These are phyloP conservation scores for Heliconius melpomene DNA, from an alignment of 1,140 invertebrate genomes.

Conservation along the genomic window DNA sequence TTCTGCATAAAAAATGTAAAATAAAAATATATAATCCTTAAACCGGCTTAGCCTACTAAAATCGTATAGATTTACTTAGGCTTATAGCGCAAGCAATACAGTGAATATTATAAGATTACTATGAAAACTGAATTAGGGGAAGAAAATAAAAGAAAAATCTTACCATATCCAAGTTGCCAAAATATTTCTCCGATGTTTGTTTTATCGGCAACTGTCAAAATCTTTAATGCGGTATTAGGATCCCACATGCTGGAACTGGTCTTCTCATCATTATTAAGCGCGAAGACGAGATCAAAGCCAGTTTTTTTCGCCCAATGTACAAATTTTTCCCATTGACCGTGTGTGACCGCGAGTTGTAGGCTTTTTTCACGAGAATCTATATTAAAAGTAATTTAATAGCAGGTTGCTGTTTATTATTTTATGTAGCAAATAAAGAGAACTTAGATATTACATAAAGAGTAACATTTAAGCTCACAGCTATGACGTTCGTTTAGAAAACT, in stretches of 20 bases:
- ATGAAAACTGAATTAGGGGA: no score
- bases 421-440: no score
- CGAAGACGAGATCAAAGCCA: slow-evolving; percentile 41
- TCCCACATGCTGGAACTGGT: slow-evolving; percentile 76
- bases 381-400: background rate
- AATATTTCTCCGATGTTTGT: slow-evolving; percentile 79
- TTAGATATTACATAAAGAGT: no score
- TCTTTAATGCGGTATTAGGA: slow-evolving; percentile 76
- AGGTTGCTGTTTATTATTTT: no score
- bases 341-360: slow-evolving; percentile 12
- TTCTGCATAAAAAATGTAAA: slow-evolving; percentile 56
- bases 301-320: slow-evolving; percentile 38
- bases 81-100: no score
- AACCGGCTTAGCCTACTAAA: background rate
- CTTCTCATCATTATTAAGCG: slow-evolving; percentile 33
- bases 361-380: slow-evolving; percentile 14
- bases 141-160: slow-evolving; percentile 18
- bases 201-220: slow-evolving; percentile 82
- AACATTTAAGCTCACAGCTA: no score
- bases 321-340: slow-evolving; percentile 38
- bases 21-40: background rate
- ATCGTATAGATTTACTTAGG: no score
- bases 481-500: no score
- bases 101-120: no score
- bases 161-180: slow-evolving; percentile 87